Evolutionary conservation across 2,888 invertebrate species (phyloP), one percentile per base, ranked within the genome.

Genomic region (Drosophila parthenogenetica): DNA sequence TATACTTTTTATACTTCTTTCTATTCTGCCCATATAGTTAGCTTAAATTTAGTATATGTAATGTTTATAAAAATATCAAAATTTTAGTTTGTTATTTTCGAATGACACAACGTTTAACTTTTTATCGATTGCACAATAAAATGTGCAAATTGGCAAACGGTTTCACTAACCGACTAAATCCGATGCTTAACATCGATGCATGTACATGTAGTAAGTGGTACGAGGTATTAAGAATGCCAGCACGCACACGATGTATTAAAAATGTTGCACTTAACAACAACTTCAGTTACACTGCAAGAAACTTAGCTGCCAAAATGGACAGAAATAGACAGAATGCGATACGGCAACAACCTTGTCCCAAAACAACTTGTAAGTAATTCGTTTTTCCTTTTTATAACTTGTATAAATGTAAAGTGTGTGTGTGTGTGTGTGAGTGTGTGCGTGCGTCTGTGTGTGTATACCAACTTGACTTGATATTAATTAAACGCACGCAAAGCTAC

Each of bases 291-390:
- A 32, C 48, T 29, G 16, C 55, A 75, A 69, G 49, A 67, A 72
- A 55, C 67, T 61, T 48, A 73, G 67, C 57, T 59, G 54, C 65
- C 69, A 48, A 51, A 29, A 61, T 55, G 61, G 68, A 25, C 61
- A 51, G 69, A 57, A 53, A 57, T 61, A 65, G 39, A 42, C 64
- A 66, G 61, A 79, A 71, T 67, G 71, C 79, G 61, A 62, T 57
- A 55, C 76, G 65, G 59, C 79, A 82, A 82, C 77, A 86, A 87
- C 87, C 87, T 85, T 85, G 85, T 85, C 79, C 85, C 85, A 81
- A 85, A 85, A 85, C 85, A 86, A 86, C 87, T 83, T 77, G 79
- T 59, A 43, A 73, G 79, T 78, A 76, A 76, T 76, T 76, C 76
- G 76, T 74, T 76, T 76, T 76, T 78, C 78, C 69, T 78, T 76